Conservation (phyloP, 2,113 vertebrate genomes). For the Stictonetta naevosa region DNA sequence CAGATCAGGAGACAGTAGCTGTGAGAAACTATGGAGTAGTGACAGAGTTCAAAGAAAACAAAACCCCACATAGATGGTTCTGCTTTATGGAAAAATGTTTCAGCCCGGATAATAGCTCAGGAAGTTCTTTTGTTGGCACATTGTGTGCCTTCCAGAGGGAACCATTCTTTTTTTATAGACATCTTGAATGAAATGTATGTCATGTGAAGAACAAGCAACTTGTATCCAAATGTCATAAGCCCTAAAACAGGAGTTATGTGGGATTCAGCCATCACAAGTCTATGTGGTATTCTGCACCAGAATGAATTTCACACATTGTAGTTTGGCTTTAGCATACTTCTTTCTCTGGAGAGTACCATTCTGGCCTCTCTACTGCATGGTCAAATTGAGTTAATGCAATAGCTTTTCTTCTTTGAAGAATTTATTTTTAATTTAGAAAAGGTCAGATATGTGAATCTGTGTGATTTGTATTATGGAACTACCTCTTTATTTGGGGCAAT, state of each 20-base stretch:
- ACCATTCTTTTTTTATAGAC: neutral
- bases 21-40: neutral
- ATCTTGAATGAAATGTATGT: neutral
- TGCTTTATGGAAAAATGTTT: neutral
- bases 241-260: neutral
- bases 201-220: neutral
- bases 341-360: neutral
- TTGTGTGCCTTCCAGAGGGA: neutral
- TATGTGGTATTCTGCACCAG: neutral
- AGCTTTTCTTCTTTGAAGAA: neutral
- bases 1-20: neutral
- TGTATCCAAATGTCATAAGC: neutral
- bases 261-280: neutral
- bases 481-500: neutral
- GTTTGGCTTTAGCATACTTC: neutral
- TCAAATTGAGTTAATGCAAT: neutral
- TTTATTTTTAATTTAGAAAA: constrained; percentile 30
- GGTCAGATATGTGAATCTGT: constrained; percentile 4
- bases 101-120: neutral
- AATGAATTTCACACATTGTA: neutral
- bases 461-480: constrained; percentile 11
- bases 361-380: neutral
- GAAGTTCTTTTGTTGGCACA: neutral
- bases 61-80: neutral
- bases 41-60: neutral